These are phyloP conservation scores for Apodemus sylvaticus DNA, from an alignment of 2,113 vertebrate species.

Conservation along the genomic window DNA sequence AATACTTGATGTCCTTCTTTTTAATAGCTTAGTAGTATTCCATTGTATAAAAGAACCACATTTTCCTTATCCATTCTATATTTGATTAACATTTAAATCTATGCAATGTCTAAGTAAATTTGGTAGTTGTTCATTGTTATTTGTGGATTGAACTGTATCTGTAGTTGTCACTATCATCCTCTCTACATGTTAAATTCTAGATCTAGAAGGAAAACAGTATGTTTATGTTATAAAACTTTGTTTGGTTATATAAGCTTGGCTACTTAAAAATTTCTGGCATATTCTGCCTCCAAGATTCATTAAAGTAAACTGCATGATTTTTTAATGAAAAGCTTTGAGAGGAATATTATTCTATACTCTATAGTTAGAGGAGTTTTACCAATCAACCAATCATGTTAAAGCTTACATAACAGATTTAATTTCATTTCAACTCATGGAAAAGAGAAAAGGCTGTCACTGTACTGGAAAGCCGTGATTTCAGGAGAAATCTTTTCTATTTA, in stretches of 20 bases:
- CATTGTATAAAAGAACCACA: too few species aligned
- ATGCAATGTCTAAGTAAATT: neutral
- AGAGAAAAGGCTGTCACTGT: neutral
- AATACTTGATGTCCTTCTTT: too few species aligned
- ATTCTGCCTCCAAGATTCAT: neutral
- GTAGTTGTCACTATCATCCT: neutral
- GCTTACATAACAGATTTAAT: neutral
- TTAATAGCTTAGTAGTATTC: too few species aligned
- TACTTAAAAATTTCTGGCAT: neutral
- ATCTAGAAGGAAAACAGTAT: neutral
- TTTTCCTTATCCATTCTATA: too few species aligned
- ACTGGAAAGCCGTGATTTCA: neutral
- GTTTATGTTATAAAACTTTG: neutral
- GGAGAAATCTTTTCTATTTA: neutral
- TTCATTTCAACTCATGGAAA: neutral
- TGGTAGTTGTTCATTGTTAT: neutral
- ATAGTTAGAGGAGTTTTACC: neutral
- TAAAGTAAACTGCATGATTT: neutral
- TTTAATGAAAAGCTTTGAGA: neutral
- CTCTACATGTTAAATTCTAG: neutral
- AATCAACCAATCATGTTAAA: neutral
- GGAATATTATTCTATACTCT: neutral
- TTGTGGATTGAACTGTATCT: neutral
- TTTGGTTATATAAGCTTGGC: neutral
- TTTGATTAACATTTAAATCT: neutral